Evolutionary conservation across 2,113 vertebrate genomes (phyloP), one percentile per base, ranked within the genome.

Genomic region (Rallus limicola): DNA sequence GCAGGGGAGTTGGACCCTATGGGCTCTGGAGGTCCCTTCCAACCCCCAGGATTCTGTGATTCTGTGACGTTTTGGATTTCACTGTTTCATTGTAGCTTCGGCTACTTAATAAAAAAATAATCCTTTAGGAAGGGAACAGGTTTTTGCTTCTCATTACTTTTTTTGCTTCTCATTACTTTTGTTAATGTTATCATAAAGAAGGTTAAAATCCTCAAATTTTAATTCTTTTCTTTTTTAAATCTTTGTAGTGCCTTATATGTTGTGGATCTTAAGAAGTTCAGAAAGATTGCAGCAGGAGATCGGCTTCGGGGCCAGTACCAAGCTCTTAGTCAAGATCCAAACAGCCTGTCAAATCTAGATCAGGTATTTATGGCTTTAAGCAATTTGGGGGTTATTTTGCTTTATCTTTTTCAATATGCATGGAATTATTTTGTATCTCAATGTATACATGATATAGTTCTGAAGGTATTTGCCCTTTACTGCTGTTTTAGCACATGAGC

Each of bases 261-360:
- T 56, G 99, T 99, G 68, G 99, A 99, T 95, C 98, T 99, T 62
- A 99, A 99, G 98, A 99, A 99, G 92, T 99, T 99, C 97, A 97
- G 99, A 52, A 99, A 98, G 97, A 99, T 99, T 64, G 99, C 99
- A 59, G 99, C 99, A 21, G 99, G 99, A 71, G 99, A 99, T 96
- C 96, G 99, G 87, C 98, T 99, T 38, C 98, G 99, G 60, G 99
- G 99, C 59, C 99, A 99, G 96, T 99, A 99, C 94, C 99, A 99
- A 95, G 98, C 98, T 64, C 98, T 99, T 59, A 99, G 99, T 94
- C 98, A 99, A 92, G 99, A 99, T 96, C 99, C 99, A 44, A 99
- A 99, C 97, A 99, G 99, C 65, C 98, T 99, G 78, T 99, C 99
- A 85, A 99, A 99, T 95, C 97, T 99, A 63, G 99, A 99, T 95